Base-by-base conservation (phyloP, 1,140 invertebrate genomes). In the Cotesia vestalis region DNA sequence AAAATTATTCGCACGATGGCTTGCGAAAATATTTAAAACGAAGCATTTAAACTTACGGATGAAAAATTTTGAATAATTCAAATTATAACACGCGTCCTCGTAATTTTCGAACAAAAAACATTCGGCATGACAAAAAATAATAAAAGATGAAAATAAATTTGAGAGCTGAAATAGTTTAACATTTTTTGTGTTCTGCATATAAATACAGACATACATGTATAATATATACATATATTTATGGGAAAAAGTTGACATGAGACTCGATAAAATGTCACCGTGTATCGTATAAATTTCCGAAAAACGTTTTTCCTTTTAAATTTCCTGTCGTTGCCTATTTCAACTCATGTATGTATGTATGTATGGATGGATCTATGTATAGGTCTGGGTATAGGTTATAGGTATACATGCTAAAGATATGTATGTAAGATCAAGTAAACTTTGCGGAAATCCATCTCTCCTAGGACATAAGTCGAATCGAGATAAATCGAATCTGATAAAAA, bases 51-150 rank as follows among this genome's bases (percentile, higher is more conserved):
- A 9, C 2, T 6, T 62, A 66, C n/a, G 69, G 12, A 64, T 55
- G 46, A n/a, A 57, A 34, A 66, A 55, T 51, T 53, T 52, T 71
- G 69, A 71, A 71, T 71, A 71, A 71, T 71, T 71, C 69, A 71
- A 64, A 66, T 66, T 66, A 34, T 8, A 57, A 53, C 69, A 36
- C 27, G 55, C 46, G n/a, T 52, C 61, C 40, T 57, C 12, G 40
- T 55, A 34, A 52, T 63, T 62, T 20, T 51, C 64, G n/a, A 46
- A 40, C n/a, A 64, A 36, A 61, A 46, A 46, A 8, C 11, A 46
- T 46, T 46, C 59, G 60, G 53, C 12, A 38, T 4, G 17, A 27
- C 9, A 4, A 66, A 66, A 46, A 12, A 46, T 46, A 46, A 46
- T 40, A 46, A 46, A 2, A 11, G 40, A 46, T 46, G 40, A 40